Evolutionary conservation across 2,113 vertebrate genomes (phyloP).

Genomic region (Dipodomys spectabilis): DNA sequence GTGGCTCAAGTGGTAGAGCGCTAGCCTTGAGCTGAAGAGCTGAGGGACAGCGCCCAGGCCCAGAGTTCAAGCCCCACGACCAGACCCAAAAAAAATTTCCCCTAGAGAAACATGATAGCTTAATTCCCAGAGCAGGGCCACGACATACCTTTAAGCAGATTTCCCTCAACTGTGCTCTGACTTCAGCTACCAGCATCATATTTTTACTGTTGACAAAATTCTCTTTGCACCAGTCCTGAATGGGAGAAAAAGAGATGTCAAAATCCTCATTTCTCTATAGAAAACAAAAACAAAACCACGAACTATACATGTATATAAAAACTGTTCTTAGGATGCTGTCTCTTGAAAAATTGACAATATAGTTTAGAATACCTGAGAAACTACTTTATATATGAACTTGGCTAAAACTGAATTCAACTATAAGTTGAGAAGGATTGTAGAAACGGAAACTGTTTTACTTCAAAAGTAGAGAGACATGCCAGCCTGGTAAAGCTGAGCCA

Average conservation of each 20-base stretch:
- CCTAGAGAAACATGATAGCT: background rate
- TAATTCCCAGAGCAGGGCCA: background rate
- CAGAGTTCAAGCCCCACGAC: background rate
- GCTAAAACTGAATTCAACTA: background rate
- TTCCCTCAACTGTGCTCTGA: slow-evolving; percentile 94
- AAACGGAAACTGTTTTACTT: background rate
- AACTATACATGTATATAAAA: background rate
- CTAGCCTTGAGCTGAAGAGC: too few species aligned
- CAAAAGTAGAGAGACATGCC: background rate
- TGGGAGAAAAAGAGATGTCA: background rate
- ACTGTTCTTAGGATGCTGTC: background rate
- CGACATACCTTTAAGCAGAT: slow-evolving; percentile 95
- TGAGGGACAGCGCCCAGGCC: too few species aligned
- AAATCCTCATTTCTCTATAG: background rate
- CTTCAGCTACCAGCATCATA: slow-evolving; percentile 93
- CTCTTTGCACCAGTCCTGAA: slow-evolving; percentile 96
- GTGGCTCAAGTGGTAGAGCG: too few species aligned
- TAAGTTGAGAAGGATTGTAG: background rate
- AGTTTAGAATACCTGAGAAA: background rate
- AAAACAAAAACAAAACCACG: background rate
- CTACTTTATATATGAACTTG: background rate
- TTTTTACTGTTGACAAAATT: slow-evolving; percentile 97
- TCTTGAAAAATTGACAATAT: background rate
- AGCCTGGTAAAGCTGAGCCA: background rate
- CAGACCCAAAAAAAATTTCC: background rate